phyloP scores from a whole-genome alignment of 2,113 vertebrate genomes.

The Callocephalon fimbriatum region DNA sequence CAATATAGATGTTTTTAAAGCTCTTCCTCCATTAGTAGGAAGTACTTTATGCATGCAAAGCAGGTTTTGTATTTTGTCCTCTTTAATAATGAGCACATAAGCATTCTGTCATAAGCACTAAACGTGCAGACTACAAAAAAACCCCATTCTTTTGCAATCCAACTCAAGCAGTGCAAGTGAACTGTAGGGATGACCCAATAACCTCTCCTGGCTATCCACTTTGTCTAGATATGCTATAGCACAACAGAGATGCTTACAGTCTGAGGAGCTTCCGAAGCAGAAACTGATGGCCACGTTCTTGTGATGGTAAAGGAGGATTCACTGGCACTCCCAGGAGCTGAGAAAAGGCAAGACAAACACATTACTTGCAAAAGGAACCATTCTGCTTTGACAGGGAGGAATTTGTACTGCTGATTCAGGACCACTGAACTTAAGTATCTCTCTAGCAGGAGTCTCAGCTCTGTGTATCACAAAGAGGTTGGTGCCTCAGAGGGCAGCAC shows the following conservation, averaged over 20 bases:
- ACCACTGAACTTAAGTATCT: not conserved
- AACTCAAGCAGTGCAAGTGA: not conserved
- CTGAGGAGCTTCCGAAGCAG: not conserved
- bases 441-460: not conserved
- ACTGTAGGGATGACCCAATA: not conserved
- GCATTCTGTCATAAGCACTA: not conserved
- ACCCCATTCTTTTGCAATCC: not conserved
- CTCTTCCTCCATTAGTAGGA: not conserved
- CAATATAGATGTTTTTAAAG: not conserved
- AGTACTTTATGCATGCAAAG: conserved; percentile 1
- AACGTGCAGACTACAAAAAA: not conserved
- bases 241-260: conserved; percentile 32
- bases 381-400: not conserved
- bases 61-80: fast-evolving
- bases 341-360: conserved; percentile 24
- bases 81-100: not conserved
- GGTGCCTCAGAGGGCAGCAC: not conserved
- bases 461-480: not conserved
- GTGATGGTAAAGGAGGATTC: not conserved
- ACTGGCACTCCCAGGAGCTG: conserved; percentile 1
- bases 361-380: not conserved
- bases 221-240: not conserved
- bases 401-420: not conserved
- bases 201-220: not conserved
- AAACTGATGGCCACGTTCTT: not conserved